Conservation (phyloP, 2,113 vertebrate genomes). For the Rutilus rutilus region DNA sequence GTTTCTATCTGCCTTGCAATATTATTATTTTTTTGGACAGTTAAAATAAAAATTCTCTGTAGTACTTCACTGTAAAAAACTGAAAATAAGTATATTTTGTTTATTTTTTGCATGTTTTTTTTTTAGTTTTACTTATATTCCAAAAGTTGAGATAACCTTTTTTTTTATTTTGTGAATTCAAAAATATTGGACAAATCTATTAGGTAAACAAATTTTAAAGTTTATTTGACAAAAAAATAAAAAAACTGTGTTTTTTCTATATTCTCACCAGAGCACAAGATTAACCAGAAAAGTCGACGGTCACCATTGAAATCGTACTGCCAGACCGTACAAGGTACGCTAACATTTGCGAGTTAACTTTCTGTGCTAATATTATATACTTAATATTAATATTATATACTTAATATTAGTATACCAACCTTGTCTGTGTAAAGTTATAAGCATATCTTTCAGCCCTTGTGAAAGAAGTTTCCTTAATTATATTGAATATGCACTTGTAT, state of each 20-base stretch:
- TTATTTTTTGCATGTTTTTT: too few species aligned
- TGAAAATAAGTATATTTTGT: too few species aligned
- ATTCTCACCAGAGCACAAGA: constrained; percentile 62
- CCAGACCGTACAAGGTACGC: constrained; percentile 70
- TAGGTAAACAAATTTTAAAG: too few species aligned
- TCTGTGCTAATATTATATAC: not conserved
- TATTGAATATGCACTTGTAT: not conserved
- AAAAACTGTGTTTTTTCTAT: not conserved
- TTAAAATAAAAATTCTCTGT: not conserved
- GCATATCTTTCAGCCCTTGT: not conserved
- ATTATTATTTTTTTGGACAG: not conserved
- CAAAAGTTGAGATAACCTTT: too few species aligned
- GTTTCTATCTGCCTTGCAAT: not conserved
- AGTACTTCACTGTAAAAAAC: not conserved
- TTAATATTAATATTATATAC: too few species aligned
- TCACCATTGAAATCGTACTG: constrained; percentile 67
- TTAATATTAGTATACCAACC: not conserved
- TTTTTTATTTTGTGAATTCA: too few species aligned
- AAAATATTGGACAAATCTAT: too few species aligned
- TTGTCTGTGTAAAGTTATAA: not conserved
- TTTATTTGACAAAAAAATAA: too few species aligned
- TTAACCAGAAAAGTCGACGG: constrained; percentile 51
- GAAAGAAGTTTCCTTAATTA: not conserved
- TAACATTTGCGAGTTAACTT: not conserved
- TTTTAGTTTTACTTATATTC: too few species aligned